phyloP scores from a whole-genome alignment of 2,888 invertebrate species.

The Scrobipalpa costella region DNA sequence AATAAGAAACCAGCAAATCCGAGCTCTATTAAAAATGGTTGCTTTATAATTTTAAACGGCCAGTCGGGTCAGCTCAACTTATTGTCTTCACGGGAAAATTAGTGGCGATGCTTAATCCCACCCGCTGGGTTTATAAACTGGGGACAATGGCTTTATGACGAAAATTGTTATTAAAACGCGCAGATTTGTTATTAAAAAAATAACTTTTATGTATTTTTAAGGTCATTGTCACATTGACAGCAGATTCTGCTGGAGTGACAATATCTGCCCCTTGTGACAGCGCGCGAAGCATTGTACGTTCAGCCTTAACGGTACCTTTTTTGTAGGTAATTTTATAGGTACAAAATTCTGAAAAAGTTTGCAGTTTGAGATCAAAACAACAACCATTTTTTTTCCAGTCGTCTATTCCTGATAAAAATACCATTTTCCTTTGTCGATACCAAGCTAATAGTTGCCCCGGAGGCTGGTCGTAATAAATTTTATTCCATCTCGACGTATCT shows the following conservation, averaged over 20 bases:
- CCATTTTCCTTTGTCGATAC: constrained; percentile 62
- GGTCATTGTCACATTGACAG: no score
- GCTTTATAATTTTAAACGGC: constrained; percentile 46
- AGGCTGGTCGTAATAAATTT: constrained; percentile 63
- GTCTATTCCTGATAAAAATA: constrained; percentile 48
- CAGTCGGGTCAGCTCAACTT: constrained; percentile 47
- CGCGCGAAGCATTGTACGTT: no score
- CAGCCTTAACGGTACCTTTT: no score
- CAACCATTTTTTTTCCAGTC: not conserved
- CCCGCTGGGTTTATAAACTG: constrained; percentile 42
- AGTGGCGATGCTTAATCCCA: constrained; percentile 47
- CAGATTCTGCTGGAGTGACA: no score
- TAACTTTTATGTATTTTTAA: no score
- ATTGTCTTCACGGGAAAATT: constrained; percentile 49
- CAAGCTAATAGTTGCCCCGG: constrained; percentile 60
- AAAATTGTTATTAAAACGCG: constrained; percentile 18
- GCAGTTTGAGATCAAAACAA: not conserved
- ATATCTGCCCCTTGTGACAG: no score
- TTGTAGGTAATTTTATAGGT: no score
- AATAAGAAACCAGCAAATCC: not conserved
- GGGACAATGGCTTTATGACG: constrained; percentile 44
- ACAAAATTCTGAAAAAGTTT: not conserved
- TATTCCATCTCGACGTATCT: constrained; percentile 61
- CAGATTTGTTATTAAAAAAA: not conserved
- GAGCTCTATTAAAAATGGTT: constrained; percentile 35